A percentile compares a stretch with the other conserved stretches of the same genome.
Conservation (phyloP, 2,113 vertebrate species). For the Microtus richardsoni region DNA sequence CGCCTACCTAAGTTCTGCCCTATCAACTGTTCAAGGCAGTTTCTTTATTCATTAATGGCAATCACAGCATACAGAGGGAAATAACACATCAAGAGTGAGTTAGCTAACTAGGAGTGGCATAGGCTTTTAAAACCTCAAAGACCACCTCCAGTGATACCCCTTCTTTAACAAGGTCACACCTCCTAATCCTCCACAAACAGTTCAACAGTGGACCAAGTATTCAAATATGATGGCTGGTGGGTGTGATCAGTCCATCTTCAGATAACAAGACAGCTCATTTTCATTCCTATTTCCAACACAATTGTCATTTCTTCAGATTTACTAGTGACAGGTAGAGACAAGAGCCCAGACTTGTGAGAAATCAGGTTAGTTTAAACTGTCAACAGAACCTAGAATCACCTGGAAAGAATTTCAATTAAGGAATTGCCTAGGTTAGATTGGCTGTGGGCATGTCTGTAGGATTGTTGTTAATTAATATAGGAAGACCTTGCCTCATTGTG, state of each 20-base stretch:
- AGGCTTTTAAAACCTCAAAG: neutral
- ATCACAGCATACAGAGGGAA: no score
- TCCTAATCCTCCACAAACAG: neutral
- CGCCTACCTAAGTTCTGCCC: no score
- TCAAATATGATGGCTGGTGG: neutral
- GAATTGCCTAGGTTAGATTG: neutral
- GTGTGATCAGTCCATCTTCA: neutral
- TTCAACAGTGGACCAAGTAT: neutral
- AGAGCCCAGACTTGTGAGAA: neutral
- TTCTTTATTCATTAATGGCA: no score
- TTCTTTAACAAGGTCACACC: neutral
- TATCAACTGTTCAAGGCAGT: no score
- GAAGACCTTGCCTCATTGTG: neutral
- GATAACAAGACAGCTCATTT: neutral
- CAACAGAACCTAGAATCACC: neutral
- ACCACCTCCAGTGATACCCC: neutral
- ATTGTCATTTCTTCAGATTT: neutral
- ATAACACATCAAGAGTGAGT: neutral
- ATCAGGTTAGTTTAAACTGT: neutral
- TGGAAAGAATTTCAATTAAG: neutral
- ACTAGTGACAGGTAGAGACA: neutral
- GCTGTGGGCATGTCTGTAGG: neutral
- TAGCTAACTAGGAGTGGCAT: neutral
- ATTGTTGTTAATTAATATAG: neutral
- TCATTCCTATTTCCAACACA: neutral